Base-by-base conservation (phyloP, 2,113 vertebrate genomes). In the Rhodinocichla rosea region DNA sequence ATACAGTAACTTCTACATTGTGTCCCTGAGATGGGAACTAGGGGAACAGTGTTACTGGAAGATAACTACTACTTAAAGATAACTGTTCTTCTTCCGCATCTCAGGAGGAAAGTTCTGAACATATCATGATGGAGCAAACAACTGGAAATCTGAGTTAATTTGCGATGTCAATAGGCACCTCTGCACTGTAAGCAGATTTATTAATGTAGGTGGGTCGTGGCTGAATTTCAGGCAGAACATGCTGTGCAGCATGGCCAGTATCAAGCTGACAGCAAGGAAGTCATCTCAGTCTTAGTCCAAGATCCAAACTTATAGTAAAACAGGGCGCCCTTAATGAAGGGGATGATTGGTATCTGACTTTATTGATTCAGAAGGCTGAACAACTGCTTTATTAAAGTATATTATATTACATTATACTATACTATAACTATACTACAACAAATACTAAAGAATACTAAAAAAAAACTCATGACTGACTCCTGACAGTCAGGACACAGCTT, bases 121-220 rank as follows among this genome's bases (percentile, higher is more conserved):
- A 33, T 67, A 39, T 21, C 55, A 62, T 1, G 7, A 63, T 9
- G 15, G 19, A 78, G 27, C 10, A 78, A 87, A 81, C 5, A 75
- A 65, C 0, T 56, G 26, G 63, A 88, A 88, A 90, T 40, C 19
- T 30, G 33, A 70, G 35, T 52, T 62, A 17, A 37, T 50, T 32
- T 71, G 21, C 21, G 11, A 56, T 62, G 13, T 50, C 40, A 76
- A 0, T 7, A 6, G 19, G 22, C 40, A 83, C 7, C 32, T 44
- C 45, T 65, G 45, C 0, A 0, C 11, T 67, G 15, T 49, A 75
- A 44, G 10, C 39, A 55, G 63, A 50, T 17, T 5, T 20, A 40
- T 17, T 28, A n/a, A 47, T 0, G 0, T 6, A 49, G 15, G 33
- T 21, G 23, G 11, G 24, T 56, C 44, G 19, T 49, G 20, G 53